Base-by-base conservation (phyloP, 2,113 vertebrate genomes). In the Mastomys natalensis region DNA sequence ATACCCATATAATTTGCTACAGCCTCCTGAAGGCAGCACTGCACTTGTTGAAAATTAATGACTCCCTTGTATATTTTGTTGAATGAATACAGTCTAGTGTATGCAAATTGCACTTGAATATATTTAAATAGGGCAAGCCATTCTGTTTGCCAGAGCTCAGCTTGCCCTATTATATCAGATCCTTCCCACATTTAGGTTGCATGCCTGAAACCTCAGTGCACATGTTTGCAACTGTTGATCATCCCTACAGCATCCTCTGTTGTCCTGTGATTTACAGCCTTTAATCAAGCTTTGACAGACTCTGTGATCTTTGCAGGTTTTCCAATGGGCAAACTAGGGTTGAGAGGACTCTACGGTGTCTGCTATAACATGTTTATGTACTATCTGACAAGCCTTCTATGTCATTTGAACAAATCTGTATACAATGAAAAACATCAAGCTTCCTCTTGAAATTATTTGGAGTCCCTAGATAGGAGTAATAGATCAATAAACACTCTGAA, bases 51-150 rank as follows among this genome's bases (percentile, higher is more conserved):
- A 58, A 94, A 89, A 87, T 16, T 60, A 73, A 15, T 87, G 73
- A 89, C 15, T 55, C 74, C 17, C 22, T 74, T 68, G 8, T 53
- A 53, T 72, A 72, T 87, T 92, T 48, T 95, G 37, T 62, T 26
- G 48, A 74, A 9, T 90, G 31, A 74, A 9, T 92, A 51, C 26
- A 80, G 19, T 29, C 16, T 31, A 62, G 34, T 26, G 48, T 74
- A 84, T 76, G 29, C 51, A 87, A 92, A n/a, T 86, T 73, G 24
- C 78, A 78, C 66, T 40, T 45, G 86, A 95, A 78, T 90, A 24
- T 78, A 29, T 94, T 95, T 90, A 80, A 60, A n/a, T 3, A 78
- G 34, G 48, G 43, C 37, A 29, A 37, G 11, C 12, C 45, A 16
- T 92, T 43, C 91, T 17, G 26, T 60, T 95, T 45, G 22, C 13